Base-by-base conservation (phyloP, 1,140 invertebrate species). In the Caligus rogercresseyi region DNA sequence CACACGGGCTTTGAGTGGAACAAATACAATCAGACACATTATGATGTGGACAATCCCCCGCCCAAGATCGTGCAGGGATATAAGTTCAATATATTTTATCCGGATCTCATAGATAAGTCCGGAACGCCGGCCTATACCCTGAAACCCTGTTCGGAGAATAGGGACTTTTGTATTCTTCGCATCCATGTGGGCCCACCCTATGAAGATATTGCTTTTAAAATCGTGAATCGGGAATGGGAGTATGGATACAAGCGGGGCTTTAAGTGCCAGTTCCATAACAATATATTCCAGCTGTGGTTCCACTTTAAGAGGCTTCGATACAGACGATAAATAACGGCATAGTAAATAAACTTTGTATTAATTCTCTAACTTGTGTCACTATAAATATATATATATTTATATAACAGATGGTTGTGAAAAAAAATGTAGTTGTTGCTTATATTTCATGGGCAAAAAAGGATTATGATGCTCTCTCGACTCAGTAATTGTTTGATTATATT, bases 31-130 rank as follows among this genome's bases (percentile, higher is more conserved):
- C 95, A 99, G 75, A 98, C 94, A 16, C 95, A 98, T 77, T 99
- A 99, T 73, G 95, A 99, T 72, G 94, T 98, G 83, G 96, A 99
- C 74, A 99, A 99, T 79, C 95, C 96, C 43, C 96, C 96, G 16
- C 96, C 96, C 0, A 99, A 99, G 77, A 97, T 99, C 71, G 96
- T 99, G 0, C 95, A 99, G 74, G 96, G 96, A 23, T 99, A 99
- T 76, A 98, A 98, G 73, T 99, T 99, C 75, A 99, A 99, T 76
- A 98, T 99, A 66, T 98, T 99, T 76, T 99, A 97, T 78, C 95
- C 95, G 0, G 96, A 99, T 79, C 78, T 99, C 52, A 96, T 99
- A 68, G 90, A 98, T 72, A 95, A 95, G 70, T 81, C 80, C 55
- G 80, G 85, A 58, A 95, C 95, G 13, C 96, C 95, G 0, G 83